A percentile compares a stretch with the other conserved stretches of the same genome.
Conservation (phyloP, 2,797 vertebrate genomes). For the Crossoptilon crossoptilon region DNA sequence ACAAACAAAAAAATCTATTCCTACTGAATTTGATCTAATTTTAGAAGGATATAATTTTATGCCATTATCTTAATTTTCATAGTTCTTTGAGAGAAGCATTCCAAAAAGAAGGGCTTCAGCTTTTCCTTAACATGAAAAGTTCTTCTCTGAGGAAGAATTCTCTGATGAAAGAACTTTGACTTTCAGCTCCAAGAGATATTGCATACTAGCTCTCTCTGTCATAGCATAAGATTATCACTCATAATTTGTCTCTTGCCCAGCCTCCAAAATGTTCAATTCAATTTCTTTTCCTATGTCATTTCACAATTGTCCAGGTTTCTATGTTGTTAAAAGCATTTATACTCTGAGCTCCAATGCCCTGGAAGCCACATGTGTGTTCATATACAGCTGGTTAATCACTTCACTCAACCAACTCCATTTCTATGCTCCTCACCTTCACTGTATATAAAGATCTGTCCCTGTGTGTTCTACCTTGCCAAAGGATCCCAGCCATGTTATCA, state of each 20-base stretch:
- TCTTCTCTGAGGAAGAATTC: not conserved
- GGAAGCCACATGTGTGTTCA: not conserved
- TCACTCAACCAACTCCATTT: not conserved
- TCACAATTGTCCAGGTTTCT: not conserved
- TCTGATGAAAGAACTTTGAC: not conserved
- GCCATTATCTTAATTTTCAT: not conserved
- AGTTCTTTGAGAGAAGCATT: not conserved
- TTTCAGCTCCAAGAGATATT: not conserved
- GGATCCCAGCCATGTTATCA: not conserved
- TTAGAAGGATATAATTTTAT: not conserved
- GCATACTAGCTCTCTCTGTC: not conserved
- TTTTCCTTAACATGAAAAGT: not conserved
- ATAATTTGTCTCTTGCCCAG: not conserved
- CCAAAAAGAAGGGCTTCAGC: not conserved
- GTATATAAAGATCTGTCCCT: not conserved
- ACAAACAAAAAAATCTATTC: not conserved
- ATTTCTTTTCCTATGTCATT: slow-evolving; percentile 1
- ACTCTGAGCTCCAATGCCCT: not conserved
- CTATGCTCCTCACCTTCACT: fast-evolving
- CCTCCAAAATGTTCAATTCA: not conserved
- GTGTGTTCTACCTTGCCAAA: fast-evolving
- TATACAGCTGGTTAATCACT: not conserved
- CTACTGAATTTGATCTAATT: not conserved
- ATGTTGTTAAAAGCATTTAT: not conserved
- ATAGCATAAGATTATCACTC: not conserved